Evolutionary conservation across 2,113 vertebrate species (phyloP).

Genomic region (Nothobranchius kuhntae): DNA sequence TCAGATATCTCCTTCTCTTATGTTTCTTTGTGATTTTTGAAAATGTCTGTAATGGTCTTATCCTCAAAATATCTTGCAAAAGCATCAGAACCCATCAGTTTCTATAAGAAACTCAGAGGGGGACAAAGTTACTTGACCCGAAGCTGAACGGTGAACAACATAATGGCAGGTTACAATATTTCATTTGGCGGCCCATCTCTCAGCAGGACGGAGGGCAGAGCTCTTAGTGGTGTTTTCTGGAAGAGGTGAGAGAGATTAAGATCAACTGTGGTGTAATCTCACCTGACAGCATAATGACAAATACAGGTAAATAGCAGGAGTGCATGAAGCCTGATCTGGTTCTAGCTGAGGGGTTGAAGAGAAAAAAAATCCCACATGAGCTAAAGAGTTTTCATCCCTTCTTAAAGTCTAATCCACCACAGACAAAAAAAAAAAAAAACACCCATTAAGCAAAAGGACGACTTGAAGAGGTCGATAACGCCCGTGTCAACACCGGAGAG

Average conservation of each 20-base stretch:
- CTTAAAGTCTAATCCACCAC: constrained; percentile 56
- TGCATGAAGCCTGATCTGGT: constrained; percentile 35
- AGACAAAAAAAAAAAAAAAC: constrained; percentile 62
- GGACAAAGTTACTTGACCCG: constrained; percentile 27
- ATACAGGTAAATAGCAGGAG: constrained; percentile 44
- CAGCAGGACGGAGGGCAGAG: constrained; percentile 62
- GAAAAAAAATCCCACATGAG: constrained; percentile 46
- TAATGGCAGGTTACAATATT: constrained; percentile 72
- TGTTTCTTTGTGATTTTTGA: not conserved
- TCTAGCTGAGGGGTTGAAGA: constrained; percentile 30
- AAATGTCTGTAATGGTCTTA: not conserved
- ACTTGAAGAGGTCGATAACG: constrained; percentile 55
- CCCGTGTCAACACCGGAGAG: constrained; percentile 52
- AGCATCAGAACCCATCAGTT: constrained; percentile 3
- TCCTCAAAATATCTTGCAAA: not conserved
- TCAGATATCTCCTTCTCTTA: not conserved
- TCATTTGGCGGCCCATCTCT: constrained; percentile 72
- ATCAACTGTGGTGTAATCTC: constrained; percentile 71
- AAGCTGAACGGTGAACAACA: constrained; percentile 20
- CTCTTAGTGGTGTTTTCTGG: constrained; percentile 70
- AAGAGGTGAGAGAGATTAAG: constrained; percentile 69
- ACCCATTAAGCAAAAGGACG: constrained; percentile 57
- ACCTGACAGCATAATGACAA: constrained; percentile 74
- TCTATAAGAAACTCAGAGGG: not conserved
- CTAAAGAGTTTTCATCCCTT: constrained; percentile 62